Evolutionary conservation across 2,797 vertebrate genomes (phyloP), one percentile per base, ranked within the genome.

Genomic region (Neosilurus mollespiculum): DNA sequence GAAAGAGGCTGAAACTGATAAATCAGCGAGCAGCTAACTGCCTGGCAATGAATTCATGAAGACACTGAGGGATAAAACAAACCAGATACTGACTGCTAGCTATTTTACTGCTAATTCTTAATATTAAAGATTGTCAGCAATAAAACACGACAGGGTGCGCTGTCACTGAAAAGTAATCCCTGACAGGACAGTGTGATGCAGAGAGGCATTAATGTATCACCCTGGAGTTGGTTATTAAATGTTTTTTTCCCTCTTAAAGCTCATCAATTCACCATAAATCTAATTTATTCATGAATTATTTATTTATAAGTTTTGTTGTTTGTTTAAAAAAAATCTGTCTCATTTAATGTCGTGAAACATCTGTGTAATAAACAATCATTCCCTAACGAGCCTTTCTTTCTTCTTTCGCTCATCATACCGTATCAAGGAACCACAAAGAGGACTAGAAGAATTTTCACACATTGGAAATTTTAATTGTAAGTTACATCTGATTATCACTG

Each of bases 1-100:
- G 4, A 53, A 80, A 1, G 79, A 84, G 0, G 75, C 56, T 4
- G 83, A 71, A 2, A 37, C 56, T 14, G 24, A 49, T 15, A 72
- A 70, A 37, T 26, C 16, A 51, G 43, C 3, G 9, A 81, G 3
- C 7, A 37, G 66, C 82, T 83, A 72, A 79, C 22, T 71, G n/a
- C 11, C 51, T 56, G 59, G 34, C 11, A 8, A 49, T 18, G 22
- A 59, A 59, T 37, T 15, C 15, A 9, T 15, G 9, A n/a, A 20
- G 12, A 62, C 9, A 61, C n/a, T 20, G 10, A 34, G 26, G 26
- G 3, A 7, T 4, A 16, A 72, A 53, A 20, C 9, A 64, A 64
- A 72, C 30, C 1, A 20, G 72, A 34, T 75, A 75, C 12, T 20
- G 7, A 58, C 20, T 34, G 26, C 26, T 75, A 75, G 26, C 26